Evolutionary conservation across 1,140 invertebrate species (phyloP).

Genomic region (Eueides isabella): DNA sequence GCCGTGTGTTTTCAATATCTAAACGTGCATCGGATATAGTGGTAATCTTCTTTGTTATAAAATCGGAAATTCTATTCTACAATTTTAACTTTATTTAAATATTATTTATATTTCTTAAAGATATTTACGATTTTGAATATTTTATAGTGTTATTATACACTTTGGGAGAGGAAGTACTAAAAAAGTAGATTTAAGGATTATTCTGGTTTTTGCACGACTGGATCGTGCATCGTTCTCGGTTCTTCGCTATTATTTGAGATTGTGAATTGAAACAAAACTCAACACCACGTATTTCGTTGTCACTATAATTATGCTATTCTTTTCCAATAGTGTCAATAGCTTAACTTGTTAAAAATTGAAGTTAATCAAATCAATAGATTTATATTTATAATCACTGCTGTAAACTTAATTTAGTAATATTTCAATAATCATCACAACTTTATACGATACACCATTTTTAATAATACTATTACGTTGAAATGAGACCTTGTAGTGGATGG

Average conservation of each 20-base stretch:
- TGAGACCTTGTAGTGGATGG: neutral
- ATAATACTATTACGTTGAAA: neutral
- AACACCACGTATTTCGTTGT: no score
- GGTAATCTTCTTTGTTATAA: constrained; percentile 1
- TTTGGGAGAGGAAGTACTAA: no score
- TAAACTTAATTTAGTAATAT: neutral
- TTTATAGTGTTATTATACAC: no score
- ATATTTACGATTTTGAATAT: no score
- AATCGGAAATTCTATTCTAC: neutral
- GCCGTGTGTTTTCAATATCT: constrained; percentile 6
- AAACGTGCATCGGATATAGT: neutral
- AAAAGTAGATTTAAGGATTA: no score
- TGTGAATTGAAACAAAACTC: no score
- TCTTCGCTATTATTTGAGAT: no score
- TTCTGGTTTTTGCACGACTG: no score
- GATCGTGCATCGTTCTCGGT: no score
- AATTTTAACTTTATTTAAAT: neutral
- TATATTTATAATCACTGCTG: neutral
- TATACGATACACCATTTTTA: neutral
- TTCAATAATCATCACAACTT: neutral
- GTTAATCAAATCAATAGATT: neutral
- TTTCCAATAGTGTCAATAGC: no score
- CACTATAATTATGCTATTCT: no score
- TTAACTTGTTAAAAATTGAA: no score
- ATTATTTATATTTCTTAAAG: neutral